These are phyloP conservation scores for Proterorhinus semilunaris DNA, from an alignment of 2,113 vertebrate genomes.

Conservation along the genomic window DNA sequence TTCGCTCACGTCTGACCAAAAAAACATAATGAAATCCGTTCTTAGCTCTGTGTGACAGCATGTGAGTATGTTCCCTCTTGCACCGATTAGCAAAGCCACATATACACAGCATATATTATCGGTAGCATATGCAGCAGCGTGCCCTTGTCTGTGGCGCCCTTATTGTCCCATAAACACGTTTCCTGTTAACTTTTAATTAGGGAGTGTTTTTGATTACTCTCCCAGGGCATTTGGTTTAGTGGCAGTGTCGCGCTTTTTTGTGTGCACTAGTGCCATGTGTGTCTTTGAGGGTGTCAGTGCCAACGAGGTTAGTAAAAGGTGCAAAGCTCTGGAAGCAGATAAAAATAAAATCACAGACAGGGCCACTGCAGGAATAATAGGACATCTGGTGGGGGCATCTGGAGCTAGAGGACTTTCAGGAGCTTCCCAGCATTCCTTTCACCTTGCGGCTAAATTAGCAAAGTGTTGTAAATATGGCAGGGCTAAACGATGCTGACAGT, in stretches of 20 bases:
- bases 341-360: slow-evolving; percentile 67
- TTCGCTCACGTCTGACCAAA: neutral
- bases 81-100: neutral
- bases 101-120: neutral
- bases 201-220: slow-evolving; percentile 36
- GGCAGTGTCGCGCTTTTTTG: slow-evolving; percentile 18
- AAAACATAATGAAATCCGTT: neutral
- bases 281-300: neutral
- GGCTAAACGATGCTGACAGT: slow-evolving; percentile 79
- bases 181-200: slow-evolving; percentile 51
- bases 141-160: neutral
- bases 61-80: neutral
- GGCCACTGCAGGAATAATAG: slow-evolving; percentile 73
- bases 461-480: slow-evolving; percentile 76
- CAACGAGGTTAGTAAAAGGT: slow-evolving; percentile 44
- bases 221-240: slow-evolving; percentile 18
- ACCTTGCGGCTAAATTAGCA: slow-evolving; percentile 80
- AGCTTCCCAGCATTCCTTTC: slow-evolving; percentile 69
- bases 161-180: slow-evolving; percentile 16
- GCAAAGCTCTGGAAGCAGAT: slow-evolving; percentile 59
- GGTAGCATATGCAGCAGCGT: neutral
- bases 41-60: neutral
- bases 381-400: slow-evolving; percentile 80
- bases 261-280: neutral
- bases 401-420: slow-evolving; percentile 73